Base-by-base conservation (phyloP, 2,888 invertebrate genomes). In the Calliscelio sp. region DNA sequence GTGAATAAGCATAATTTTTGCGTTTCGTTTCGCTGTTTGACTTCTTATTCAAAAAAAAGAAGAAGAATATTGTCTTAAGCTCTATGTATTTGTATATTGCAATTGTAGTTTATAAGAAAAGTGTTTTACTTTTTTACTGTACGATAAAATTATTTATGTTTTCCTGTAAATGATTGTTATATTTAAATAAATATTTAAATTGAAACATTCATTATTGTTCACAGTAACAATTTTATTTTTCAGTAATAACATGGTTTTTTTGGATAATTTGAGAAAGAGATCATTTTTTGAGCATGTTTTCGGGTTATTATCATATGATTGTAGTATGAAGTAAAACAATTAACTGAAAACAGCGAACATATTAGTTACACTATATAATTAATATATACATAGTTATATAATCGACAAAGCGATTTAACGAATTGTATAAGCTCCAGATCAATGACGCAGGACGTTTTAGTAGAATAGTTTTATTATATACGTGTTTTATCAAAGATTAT, bases 391-490 rank as follows among this genome's bases (percentile, higher is more conserved):
- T 53, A 59, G 18, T 59, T 71, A 49, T 16, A 24, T 61, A 61
- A 51, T 63, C 3, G 14, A 61, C 14, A 51, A 61, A 51, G 16
- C 38, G 41, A 38, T 74, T 74, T 61, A 41, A 61, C 38, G 61
- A 51, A 74, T 51, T 46, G 22, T 57, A 71, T 74, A 74, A 74
- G 51, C 61, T 74, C 32, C 61, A 35, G 14, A 63, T 51, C 61
- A 74, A 63, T 51, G 61, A 63, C 63, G 63, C 74, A 53, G 55
- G 74, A 59, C 57, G 63, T 74, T 74, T 74, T 65, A 44, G 28
- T 63, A 74, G 4, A n/a, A 63, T 74, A 41, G n/a, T 75, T 75
- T 75, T 75, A 75, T 75, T 75, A 75, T 57, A 75, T 75, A 65
- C 75, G 75, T 75, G 65, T 63, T 61, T 61, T 61, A n/a, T n/a